Evolutionary conservation across 2,888 invertebrate genomes (phyloP).

Genomic region (Lasioglossum malachurum): DNA sequence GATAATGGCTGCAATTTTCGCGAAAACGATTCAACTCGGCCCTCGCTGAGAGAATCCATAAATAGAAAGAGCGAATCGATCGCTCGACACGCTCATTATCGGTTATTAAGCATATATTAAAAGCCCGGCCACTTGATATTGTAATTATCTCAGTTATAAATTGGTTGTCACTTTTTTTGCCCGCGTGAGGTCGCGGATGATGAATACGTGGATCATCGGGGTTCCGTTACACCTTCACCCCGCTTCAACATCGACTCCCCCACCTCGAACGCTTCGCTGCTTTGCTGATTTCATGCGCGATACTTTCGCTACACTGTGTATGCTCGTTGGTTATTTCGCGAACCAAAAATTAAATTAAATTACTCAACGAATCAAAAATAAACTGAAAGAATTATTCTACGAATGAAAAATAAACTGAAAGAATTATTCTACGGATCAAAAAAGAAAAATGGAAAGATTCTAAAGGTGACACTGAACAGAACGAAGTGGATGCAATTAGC

Average conservation of each 20-base stretch:
- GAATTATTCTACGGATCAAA: no score
- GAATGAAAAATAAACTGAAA: no score
- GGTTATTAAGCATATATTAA: slow-evolving; percentile 76
- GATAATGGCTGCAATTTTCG: slow-evolving; percentile 38
- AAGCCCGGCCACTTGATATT: slow-evolving; percentile 79
- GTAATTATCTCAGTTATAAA: slow-evolving; percentile 83
- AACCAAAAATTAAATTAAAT: no score
- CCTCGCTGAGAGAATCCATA: slow-evolving; percentile 30
- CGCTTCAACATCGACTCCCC: slow-evolving; percentile 57
- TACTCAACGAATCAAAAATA: no score
- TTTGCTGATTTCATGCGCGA: slow-evolving; percentile 61
- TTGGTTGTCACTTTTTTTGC: slow-evolving; percentile 81
- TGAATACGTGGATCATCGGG: slow-evolving; percentile 80
- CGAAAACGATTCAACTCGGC: slow-evolving; percentile 1
- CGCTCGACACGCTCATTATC: slow-evolving; percentile 73
- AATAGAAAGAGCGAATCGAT: slow-evolving; percentile 53
- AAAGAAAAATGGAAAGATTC: background rate
- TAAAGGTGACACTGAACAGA: background rate
- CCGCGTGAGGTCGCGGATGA: slow-evolving; percentile 80
- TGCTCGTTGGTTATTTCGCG: slow-evolving; percentile 28
- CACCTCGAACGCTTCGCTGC: slow-evolving; percentile 50
- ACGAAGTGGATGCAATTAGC: background rate
- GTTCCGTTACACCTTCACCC: slow-evolving; percentile 80
- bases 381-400: no score
- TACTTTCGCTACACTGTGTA: slow-evolving; percentile 1